Percentiles rank a stretch among this genome's conserved stretches.
Evolutionary conservation across 2,113 vertebrate species (phyloP).

Genomic region (Anolis sagrei): DNA sequence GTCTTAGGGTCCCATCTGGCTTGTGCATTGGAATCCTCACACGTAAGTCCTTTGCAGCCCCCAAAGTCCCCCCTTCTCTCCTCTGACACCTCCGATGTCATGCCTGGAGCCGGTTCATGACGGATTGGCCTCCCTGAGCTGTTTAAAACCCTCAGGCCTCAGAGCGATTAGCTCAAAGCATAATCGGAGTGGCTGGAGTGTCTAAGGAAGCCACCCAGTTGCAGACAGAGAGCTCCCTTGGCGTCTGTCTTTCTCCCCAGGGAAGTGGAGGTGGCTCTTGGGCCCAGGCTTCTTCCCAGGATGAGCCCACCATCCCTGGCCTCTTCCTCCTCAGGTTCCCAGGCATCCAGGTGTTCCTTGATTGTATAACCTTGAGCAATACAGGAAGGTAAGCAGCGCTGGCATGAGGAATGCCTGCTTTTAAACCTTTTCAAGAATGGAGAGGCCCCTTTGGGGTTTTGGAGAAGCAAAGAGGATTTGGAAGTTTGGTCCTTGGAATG

Average conservation of each 20-base stretch:
- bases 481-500: no score
- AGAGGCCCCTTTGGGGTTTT: no score
- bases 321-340: fast-evolving
- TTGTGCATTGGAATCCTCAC: neutral
- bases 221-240: no score
- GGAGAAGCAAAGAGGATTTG: no score
- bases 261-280: no score
- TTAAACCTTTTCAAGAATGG: neutral
- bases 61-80: fast-evolving
- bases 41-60: no score
- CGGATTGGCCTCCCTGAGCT: neutral
- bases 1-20: neutral
- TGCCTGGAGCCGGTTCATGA: neutral
- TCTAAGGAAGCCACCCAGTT: no score
- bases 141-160: neutral
- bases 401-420: neutral
- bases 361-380: neutral
- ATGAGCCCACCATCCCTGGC: fast-evolving
- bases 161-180: constrained; percentile 13
- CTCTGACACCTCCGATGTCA: neutral
- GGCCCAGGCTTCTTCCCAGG: neutral
- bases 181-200: no score
- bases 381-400: neutral
- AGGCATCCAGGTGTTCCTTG: fast-evolving
- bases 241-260: no score